A percentile compares a stretch with the other conserved stretches of the same genome.
These are phyloP conservation scores for Gastrophysa polygoni DNA, from an alignment of 2,888 invertebrate species.

Conservation along the genomic window DNA sequence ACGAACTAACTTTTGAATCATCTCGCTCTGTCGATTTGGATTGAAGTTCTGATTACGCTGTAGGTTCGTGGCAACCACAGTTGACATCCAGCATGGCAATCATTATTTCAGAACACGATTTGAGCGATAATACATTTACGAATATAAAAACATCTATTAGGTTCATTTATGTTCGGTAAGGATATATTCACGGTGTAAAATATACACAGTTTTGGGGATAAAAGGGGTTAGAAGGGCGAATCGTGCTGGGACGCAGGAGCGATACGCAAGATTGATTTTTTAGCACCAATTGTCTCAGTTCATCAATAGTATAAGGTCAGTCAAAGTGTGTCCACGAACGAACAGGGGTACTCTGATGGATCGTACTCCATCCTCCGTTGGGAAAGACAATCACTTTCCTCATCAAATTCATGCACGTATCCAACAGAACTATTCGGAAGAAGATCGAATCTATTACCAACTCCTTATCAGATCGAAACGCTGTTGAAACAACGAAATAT, in stretches of 20 bases:
- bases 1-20: not conserved
- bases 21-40: no score
- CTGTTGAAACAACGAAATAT: no score
- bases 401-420: no score
- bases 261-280: constrained; percentile 23
- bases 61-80: not conserved
- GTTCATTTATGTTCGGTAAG: constrained; percentile 32
- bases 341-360: not conserved
- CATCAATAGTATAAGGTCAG: constrained; percentile 21
- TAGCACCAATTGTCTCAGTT: constrained; percentile 28
- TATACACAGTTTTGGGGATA: constrained; percentile 14
- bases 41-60: not conserved
- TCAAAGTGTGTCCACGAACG: constrained; percentile 14
- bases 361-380: no score
- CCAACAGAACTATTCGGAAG: no score
- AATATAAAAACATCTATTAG: constrained; percentile 57
- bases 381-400: no score
- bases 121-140: constrained; percentile 57
- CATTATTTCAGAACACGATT: constrained; percentile 52
- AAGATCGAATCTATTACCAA: no score
- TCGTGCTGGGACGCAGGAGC: constrained; percentile 12
- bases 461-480: no score
- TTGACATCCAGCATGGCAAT: constrained; percentile 14
- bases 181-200: constrained; percentile 1
- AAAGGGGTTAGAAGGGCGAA: not conserved